Evolutionary conservation across 1,140 invertebrate species (phyloP).

Genomic region (Drosophila pandora): DNA sequence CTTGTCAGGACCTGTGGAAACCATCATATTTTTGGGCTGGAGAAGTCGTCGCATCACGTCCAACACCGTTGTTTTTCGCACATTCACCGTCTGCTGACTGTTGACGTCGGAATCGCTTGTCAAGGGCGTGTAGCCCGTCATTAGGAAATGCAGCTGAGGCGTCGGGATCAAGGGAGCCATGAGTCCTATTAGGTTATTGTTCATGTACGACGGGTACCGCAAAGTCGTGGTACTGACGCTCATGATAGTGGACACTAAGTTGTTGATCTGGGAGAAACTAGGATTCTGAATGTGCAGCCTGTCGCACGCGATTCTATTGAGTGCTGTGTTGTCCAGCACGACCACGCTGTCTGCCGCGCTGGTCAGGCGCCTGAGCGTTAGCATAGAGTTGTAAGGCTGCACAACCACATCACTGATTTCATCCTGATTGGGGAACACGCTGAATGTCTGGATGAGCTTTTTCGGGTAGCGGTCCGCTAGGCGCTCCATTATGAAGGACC

Average conservation of each 20-base stretch:
- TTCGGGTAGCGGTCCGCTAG: slow-evolving; percentile 98
- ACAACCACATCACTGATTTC: slow-evolving; percentile 99
- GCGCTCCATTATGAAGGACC: slow-evolving; percentile 97
- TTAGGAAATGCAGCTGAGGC: slow-evolving; percentile 98
- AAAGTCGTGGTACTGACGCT: slow-evolving; percentile 98
- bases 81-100: slow-evolving; percentile 56
- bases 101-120: slow-evolving; percentile 90
- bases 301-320: slow-evolving; percentile 98
- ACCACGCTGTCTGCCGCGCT: slow-evolving; percentile 99
- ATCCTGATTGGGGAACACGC: slow-evolving; percentile 99
- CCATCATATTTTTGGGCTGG: slow-evolving; percentile 99
- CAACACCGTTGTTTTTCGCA: slow-evolving; percentile 80
- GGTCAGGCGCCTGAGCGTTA: slow-evolving; percentile 97
- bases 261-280: slow-evolving; percentile 98
- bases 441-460: slow-evolving; percentile 99
- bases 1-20: slow-evolving; percentile 96
- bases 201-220: slow-evolving; percentile 99
- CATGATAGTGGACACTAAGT: slow-evolving; percentile 99
- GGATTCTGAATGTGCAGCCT: slow-evolving; percentile 96
- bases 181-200: slow-evolving; percentile 98
- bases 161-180: slow-evolving; percentile 98
- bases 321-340: slow-evolving; percentile 98
- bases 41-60: slow-evolving; percentile 88
- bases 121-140: slow-evolving; percentile 99
- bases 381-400: slow-evolving; percentile 98